These are phyloP conservation scores for Coenobita brevimanus DNA, from an alignment of 1,140 invertebrate species.

Conservation along the genomic window DNA sequence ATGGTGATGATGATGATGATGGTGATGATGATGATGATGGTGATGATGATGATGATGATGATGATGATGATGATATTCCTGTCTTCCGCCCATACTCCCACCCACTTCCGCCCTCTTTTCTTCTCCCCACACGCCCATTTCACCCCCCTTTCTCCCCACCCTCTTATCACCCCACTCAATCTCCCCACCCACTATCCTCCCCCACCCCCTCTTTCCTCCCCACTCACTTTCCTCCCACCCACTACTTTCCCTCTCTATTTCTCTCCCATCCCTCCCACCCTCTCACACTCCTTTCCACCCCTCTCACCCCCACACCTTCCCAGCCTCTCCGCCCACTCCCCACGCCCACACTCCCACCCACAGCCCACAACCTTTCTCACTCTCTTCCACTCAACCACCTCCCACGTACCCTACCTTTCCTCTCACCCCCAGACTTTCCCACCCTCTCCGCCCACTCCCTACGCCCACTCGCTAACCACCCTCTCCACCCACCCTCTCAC, in stretches of 20 bases:
- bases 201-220: too few species aligned
- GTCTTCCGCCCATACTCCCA: too few species aligned
- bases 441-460: background rate
- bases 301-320: background rate
- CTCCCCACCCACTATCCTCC: background rate
- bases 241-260: background rate
- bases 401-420: background rate
- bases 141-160: too few species aligned
- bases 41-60: too few species aligned
- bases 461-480: too few species aligned
- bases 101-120: too few species aligned
- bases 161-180: background rate
- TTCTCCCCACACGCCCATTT: too few species aligned
- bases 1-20: too few species aligned
- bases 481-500: background rate
- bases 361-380: slow-evolving; percentile 22
- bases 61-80: too few species aligned
- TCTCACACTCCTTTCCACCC: background rate
- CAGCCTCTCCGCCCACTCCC: background rate
- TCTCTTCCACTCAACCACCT: background rate
- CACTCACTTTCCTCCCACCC: background rate
- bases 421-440: background rate
- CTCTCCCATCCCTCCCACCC: background rate
- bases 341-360: too few species aligned
- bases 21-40: too few species aligned